Percentiles rank a stretch among this genome's conserved stretches.
Conservation (phyloP, 2,113 vertebrate species). For the Pterocles orientalis region DNA sequence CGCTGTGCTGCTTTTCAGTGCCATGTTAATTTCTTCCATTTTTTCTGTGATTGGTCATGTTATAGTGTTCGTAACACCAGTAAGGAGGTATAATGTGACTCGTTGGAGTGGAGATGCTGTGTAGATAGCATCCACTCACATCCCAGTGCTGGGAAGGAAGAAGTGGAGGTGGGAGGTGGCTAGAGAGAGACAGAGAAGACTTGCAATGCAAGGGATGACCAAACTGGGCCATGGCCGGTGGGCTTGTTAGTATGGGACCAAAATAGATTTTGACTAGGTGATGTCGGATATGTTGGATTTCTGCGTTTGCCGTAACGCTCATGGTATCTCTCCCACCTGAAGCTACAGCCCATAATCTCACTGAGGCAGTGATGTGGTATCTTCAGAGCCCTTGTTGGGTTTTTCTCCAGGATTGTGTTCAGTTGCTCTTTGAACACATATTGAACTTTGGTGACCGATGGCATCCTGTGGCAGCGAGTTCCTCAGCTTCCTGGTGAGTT, state of each 20-base stretch:
- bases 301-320: neutral
- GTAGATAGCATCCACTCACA: too few species aligned
- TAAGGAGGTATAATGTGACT: neutral
- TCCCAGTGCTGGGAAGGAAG: neutral
- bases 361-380: neutral
- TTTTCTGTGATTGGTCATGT: neutral
- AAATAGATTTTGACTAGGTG: neutral
- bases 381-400: neutral
- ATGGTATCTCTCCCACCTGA: neutral
- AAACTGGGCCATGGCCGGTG: neutral
- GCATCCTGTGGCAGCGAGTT: neutral
- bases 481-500: neutral
- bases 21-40: neutral
- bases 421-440: neutral
- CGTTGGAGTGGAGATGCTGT: neutral
- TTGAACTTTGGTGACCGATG: neutral
- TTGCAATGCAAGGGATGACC: neutral
- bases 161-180: neutral
- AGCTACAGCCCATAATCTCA: neutral
- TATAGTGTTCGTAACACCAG: neutral
- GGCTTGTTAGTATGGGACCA: neutral
- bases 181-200: neutral
- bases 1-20: neutral
- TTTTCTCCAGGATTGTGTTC: neutral
- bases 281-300: neutral